Evolutionary conservation across 2,113 vertebrate genomes (phyloP), one percentile per base, ranked within the genome.

Genomic region (Catharus fuscescens): DNA sequence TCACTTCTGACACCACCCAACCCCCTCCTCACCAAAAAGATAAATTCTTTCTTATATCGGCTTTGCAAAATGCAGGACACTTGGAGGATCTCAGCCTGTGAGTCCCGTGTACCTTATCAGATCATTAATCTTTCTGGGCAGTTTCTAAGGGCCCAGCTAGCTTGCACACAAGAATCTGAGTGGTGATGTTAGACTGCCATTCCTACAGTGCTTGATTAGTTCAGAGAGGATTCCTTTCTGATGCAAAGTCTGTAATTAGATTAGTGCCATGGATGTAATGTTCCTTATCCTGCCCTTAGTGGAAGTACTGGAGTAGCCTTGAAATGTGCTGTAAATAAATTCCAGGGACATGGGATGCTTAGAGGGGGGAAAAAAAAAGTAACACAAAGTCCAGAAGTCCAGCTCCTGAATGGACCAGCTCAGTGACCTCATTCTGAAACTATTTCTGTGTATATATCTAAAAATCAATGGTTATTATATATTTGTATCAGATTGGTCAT

Each of bases 201-300:
- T 90, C 44, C 54, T 70, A 25, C 59, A 70, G 36, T 40, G 67
- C 79, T 73, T 60, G 38, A 70, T 94, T 90, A 88, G 62, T 88
- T 92, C 76, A 94, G 81, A 90, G 84, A 90, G 82, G 88, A 96
- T 92, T 95, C 79, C 47, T 69, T 91, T 80, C 94, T 96, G 85
- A 92, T 93, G 34, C 86, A 85, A 91, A 91, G 70, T 83, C 93
- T 92, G 74, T 97, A 97, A 96, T 96, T 90, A 94, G 95, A 94
- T 96, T 96, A 78, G 85, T 64, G 82, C 59, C 74, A 26, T 74
- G 88, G 95, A 78, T 83, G 42, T 89, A 73, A 32, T 4, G 5
- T 92, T 90, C 83, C 82, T 93, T 90, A 86, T 90, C 85, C 81
- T 90, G 66, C 81, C 81, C 54, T 91, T 77, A 70, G 38, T 2